Evolutionary conservation across 2,797 vertebrate species (phyloP), one percentile per base, ranked within the genome.

Genomic region (Morus bassanus): DNA sequence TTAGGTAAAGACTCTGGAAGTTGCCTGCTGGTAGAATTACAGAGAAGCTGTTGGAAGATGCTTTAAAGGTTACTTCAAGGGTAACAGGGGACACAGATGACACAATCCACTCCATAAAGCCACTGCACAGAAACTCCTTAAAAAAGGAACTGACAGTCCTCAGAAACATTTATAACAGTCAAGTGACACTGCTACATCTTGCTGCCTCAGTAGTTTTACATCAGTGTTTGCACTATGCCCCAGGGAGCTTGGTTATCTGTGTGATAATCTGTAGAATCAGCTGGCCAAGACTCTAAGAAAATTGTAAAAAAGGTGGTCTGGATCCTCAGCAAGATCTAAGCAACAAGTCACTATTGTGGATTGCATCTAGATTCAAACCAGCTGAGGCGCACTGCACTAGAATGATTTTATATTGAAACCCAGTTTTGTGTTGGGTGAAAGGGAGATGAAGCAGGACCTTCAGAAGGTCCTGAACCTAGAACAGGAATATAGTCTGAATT

Each of bases 11-110:
- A 61, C 43, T 86, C 59, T 69, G 83, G 37, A 85, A 69, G 59
- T 30, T 95, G 89, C 80, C 76, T 63, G 69, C 91, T 94, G 83
- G 59, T 60, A 48, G 46, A 90, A 88, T 81, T 89, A 85, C 56
- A 81, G 60, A 93, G 57, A 79, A 53, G 39, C 72, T 61, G 43
- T 17, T 91, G 78, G 56, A 69, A 77, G 65, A 94, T 86, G 85
- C 50, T 82, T 79, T 83, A 41, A 85, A 85, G 81, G 51, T 91
- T 84, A 65, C 57, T 88, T 89, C 61, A 75, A 88, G 85, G 73
- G 24, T 85, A 81, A 84, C 31, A 60, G 69, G 37, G 73, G 91
- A 91, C 23, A 46, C 1, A 76, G 85, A 65, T 73, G 31, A 81
- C 46, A 88, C 64, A 91, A 79, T 61, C 18, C 24, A 48, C 61